Percentiles rank a stretch among this genome's conserved stretches.
Conservation (phyloP, 2,113 vertebrate species). For the Microtus richardsoni region DNA sequence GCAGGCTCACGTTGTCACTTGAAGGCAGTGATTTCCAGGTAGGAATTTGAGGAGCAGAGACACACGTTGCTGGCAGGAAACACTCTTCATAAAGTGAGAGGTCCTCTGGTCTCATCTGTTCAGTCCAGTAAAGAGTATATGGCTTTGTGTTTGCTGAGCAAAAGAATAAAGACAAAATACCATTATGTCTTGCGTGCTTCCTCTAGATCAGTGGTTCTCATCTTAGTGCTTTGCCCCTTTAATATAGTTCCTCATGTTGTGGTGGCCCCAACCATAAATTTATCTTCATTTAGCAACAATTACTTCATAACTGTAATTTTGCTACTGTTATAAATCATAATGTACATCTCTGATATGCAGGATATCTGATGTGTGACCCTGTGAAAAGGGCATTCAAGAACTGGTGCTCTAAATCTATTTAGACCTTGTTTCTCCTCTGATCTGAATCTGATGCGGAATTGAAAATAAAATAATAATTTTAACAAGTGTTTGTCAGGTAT, state of each 20-base stretch:
- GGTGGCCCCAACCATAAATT: not conserved
- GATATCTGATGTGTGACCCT: not conserved
- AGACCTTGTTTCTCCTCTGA: not conserved
- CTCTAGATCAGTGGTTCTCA: not conserved
- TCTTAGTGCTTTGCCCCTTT: not conserved
- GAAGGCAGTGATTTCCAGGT: not conserved
- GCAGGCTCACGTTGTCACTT: not conserved
- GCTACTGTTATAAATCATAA: not conserved
- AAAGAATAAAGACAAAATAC: not conserved
- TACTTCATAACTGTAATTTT: not conserved
- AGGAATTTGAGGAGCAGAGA: not conserved
- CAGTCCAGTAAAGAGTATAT: not conserved
- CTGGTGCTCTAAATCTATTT: not conserved
- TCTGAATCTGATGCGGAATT: not conserved
- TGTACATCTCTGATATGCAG: not conserved
- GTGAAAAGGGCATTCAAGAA: not conserved
- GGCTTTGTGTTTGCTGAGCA: not conserved
- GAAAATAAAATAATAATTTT: conserved; percentile 36
- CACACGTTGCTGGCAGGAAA: not conserved
- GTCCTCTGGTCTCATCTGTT: not conserved
- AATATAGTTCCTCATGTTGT: not conserved
- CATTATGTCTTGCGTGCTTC: not conserved
- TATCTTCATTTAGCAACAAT: not conserved
- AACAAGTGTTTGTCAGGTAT: not conserved
- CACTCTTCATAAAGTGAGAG: not conserved